Evolutionary conservation across 2,888 invertebrate genomes (phyloP).

Genomic region (Phrixothrix hirtus): DNA sequence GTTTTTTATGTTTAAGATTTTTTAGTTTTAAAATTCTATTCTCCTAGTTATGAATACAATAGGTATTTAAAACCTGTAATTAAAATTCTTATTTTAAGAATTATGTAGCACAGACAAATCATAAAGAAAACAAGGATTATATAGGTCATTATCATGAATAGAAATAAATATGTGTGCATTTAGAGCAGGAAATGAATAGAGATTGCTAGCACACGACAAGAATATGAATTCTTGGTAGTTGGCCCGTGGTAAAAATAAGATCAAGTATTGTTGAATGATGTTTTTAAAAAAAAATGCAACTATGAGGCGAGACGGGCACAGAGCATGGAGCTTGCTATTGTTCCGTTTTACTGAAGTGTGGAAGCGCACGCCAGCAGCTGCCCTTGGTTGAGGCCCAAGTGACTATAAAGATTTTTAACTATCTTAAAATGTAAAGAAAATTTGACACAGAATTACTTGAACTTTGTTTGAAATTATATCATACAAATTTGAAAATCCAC

Average conservation of each 20-base stretch:
- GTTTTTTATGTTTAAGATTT: background rate
- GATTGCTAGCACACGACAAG: slow-evolving; percentile 21
- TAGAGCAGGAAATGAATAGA: slow-evolving; percentile 15
- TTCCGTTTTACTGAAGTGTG: slow-evolving; percentile 55
- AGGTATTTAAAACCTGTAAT: too few species aligned
- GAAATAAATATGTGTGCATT: slow-evolving; percentile 2
- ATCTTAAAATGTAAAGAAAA: slow-evolving; percentile 22
- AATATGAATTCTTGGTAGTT: slow-evolving; percentile 28
- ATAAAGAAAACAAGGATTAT: too few species aligned
- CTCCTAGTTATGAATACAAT: too few species aligned
- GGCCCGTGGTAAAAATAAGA: slow-evolving; percentile 34
- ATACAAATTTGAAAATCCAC: background rate
- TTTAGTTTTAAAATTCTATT: too few species aligned
- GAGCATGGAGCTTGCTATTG: slow-evolving; percentile 52
- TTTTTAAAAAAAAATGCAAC: slow-evolving; percentile 46
- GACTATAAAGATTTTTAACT: slow-evolving; percentile 24
- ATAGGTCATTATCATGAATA: background rate
- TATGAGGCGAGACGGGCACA: slow-evolving; percentile 53
- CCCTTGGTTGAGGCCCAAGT: slow-evolving; percentile 41
- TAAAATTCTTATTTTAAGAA: too few species aligned
- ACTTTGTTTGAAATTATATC: background rate
- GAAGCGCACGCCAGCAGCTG: slow-evolving; percentile 53
- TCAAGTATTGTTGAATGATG: slow-evolving; percentile 47
- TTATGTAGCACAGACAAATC: too few species aligned
- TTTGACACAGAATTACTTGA: background rate